Conservation (phyloP, 2,888 invertebrate species). For the Leptura quadrifasciata region DNA sequence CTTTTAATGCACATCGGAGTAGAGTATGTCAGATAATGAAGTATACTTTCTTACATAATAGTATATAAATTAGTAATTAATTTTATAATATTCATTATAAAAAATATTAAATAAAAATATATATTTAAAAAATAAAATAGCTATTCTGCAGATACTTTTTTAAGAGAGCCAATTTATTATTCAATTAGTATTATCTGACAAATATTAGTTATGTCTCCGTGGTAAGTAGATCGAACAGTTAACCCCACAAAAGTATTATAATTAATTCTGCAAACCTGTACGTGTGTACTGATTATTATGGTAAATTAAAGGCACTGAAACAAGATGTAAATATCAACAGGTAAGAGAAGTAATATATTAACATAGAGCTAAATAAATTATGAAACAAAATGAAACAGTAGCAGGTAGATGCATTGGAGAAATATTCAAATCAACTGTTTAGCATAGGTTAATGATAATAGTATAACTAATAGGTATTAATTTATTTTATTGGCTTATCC, state of each 20-base stretch:
- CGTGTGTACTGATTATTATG: conserved; percentile 47
- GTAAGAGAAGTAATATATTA: conserved; percentile 42
- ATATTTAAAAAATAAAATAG: too few species aligned
- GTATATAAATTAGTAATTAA: too few species aligned
- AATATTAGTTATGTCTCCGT: neutral
- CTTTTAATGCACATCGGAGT: too few species aligned
- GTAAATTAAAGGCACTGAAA: conserved; percentile 51
- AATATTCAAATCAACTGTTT: conserved; percentile 37
- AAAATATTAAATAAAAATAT: too few species aligned
- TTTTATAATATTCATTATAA: too few species aligned
- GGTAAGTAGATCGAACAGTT: neutral
- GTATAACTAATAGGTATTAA: conserved; percentile 31
- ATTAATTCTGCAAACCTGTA: conserved; percentile 47
- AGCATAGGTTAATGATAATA: conserved; percentile 37
- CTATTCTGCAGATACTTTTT: too few species aligned
- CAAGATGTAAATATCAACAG: conserved; percentile 51
- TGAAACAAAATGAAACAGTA: conserved; percentile 32
- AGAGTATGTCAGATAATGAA: too few species aligned
- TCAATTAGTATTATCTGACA: too few species aligned
- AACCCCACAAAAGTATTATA: conserved; percentile 39
- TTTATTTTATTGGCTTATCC: conserved; percentile 22
- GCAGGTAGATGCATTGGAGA: conserved; percentile 36
- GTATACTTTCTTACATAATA: too few species aligned
- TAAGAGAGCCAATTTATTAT: too few species aligned
- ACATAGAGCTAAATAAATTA: conserved; percentile 34